Base-by-base conservation (phyloP, 2,888 invertebrate genomes). In the Tortricodes alternella region DNA sequence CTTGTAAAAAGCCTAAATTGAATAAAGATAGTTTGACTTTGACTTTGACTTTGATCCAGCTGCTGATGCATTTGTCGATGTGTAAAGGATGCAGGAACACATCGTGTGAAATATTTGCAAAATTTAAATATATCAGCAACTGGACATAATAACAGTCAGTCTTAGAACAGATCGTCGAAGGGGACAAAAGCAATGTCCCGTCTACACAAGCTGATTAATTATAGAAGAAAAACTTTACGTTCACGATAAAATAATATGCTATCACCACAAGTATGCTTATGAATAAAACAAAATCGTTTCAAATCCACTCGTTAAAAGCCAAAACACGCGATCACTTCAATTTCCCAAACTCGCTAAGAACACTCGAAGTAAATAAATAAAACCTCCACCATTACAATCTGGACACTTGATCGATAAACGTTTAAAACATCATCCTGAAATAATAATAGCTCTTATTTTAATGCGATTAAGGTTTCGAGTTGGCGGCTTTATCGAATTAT, bases 401-500 rank as follows among this genome's bases (percentile, higher is more conserved):
- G 46, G 58, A 59, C 38, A 19, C 51, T 44, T 61, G 64, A 66
- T 69, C 60, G 61, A 62, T 62, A 59, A 62, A 59, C 57, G 60
- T 62, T 57, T 60, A 56, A 56, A 51, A 53, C 32, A 46, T 37
- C 46, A 21, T 50, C 48, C 41, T 46, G 39, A 50, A 53, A 39
- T 53, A 61, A 67, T 64, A 66, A 65, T 61, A 39, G 56, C 55
- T 59, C 57, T 62, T 67, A 68, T 68, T 63, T 56, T 62, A 60
- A 64, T 58, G 59, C 52, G 41, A 57, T 62, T 68, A 72, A 66
- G 62, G 63, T 56, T 50, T 53, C 60, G 61, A 62, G 39, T 21
- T 13, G 13, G 13, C 37, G 27, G 41, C 19, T 82, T 83, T 85
- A 85, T 87, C 78, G 84, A 85, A 86, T 87, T 85, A 88, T 87